Conservation (phyloP, 2,797 vertebrate genomes). For the Garrulus glandarius region DNA sequence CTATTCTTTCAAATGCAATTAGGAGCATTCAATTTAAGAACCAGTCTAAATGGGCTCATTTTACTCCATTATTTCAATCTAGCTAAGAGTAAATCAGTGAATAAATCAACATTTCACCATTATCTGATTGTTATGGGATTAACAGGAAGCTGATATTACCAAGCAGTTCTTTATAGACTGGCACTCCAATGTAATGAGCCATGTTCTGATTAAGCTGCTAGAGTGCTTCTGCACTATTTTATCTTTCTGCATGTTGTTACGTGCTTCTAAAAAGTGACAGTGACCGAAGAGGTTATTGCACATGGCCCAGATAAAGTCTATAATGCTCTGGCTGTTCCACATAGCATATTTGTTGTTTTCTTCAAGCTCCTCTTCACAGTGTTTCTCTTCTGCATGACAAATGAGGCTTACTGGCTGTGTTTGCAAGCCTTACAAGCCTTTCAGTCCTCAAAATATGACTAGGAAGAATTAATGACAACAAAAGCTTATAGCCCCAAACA, state of each 20-base stretch:
- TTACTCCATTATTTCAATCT: slow-evolving; percentile 63
- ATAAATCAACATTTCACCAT: slow-evolving; percentile 64
- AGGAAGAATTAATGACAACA: not conserved
- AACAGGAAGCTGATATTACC: slow-evolving; percentile 51
- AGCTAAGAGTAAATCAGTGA: slow-evolving; percentile 61
- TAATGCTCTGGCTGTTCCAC: not conserved
- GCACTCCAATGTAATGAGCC: not conserved
- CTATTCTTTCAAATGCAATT: slow-evolving; percentile 59
- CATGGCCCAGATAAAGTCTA: not conserved
- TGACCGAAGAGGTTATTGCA: not conserved
- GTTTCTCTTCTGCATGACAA: not conserved
- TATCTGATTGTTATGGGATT: slow-evolving; percentile 60
- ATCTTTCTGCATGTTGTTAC: not conserved
- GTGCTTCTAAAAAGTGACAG: not conserved
- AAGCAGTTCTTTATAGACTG: not conserved
- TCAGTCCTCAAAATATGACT: not conserved
- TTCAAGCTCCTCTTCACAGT: not conserved
- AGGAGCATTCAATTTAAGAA: slow-evolving; percentile 57
- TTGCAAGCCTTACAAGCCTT: not conserved
- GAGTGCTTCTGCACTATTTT: not conserved
- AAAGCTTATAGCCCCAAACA: not conserved
- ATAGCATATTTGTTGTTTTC: not conserved
- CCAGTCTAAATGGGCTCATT: slow-evolving; percentile 48
- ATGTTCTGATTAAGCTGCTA: not conserved
- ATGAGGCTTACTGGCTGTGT: not conserved